Conservation (phyloP, 2,888 invertebrate species). For the Marronus borbonicus region DNA sequence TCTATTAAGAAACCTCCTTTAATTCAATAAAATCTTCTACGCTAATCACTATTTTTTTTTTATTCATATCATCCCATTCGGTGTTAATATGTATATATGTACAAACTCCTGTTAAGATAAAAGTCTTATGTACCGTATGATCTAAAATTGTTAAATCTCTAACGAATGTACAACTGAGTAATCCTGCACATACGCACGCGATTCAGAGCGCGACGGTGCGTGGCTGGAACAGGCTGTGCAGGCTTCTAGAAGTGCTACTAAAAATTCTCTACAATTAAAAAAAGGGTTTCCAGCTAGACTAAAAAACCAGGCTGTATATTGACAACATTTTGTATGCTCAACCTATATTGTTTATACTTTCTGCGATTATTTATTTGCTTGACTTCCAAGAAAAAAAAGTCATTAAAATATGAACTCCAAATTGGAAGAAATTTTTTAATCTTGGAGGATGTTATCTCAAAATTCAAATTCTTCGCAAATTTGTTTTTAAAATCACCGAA, state of each 20-base stretch:
- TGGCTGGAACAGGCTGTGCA: slow-evolving; percentile 71
- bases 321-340: slow-evolving; percentile 69
- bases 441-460: neutral
- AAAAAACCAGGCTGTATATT: slow-evolving; percentile 62
- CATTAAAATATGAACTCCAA: neutral
- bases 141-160: neutral
- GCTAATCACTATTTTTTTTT: too few species aligned
- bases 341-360: slow-evolving; percentile 46
- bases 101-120: too few species aligned
- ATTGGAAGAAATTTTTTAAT: neutral
- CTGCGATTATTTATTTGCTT: neutral
- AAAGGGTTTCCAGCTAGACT: slow-evolving; percentile 64
- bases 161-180: slow-evolving; percentile 36
- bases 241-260: slow-evolving; percentile 66
- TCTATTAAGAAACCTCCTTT: too few species aligned
- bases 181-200: slow-evolving; percentile 55
- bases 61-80: too few species aligned
- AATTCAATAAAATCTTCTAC: neutral
- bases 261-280: slow-evolving; percentile 60
- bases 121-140: neutral
- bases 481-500: too few species aligned
- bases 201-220: slow-evolving; percentile 66
- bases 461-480: neutral
- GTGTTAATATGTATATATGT: too few species aligned
- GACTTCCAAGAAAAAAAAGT: neutral